A percentile compares a stretch with the other conserved stretches of the same genome.
Evolutionary conservation across 2,113 vertebrate species (phyloP).

Genomic region (Ascaphus truei): DNA sequence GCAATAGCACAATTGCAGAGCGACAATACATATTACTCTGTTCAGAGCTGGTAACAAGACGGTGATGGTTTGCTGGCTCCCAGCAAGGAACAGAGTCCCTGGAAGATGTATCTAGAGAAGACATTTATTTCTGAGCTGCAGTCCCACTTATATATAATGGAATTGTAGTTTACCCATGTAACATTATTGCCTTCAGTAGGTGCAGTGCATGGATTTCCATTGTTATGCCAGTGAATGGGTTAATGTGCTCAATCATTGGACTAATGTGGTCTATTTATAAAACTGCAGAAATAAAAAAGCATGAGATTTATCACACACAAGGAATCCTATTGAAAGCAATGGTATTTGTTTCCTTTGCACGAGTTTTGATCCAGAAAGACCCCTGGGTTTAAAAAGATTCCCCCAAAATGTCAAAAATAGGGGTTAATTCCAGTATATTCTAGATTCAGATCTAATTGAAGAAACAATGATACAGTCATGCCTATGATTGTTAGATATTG

Average conservation of each 20-base stretch:
- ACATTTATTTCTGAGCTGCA: not conserved
- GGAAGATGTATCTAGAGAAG: conserved; percentile 13
- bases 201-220: too few species aligned
- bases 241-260: too few species aligned
- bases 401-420: not conserved
- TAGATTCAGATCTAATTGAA: not conserved
- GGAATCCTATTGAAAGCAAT: too few species aligned
- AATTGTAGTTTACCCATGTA: too few species aligned
- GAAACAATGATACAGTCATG: not conserved
- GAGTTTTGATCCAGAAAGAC: too few species aligned
- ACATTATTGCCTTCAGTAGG: too few species aligned
- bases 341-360: too few species aligned
- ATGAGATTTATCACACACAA: too few species aligned
- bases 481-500: not conserved
- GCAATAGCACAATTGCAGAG: conserved; percentile 75
- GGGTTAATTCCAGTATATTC: not conserved
- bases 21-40: conserved; percentile 78
- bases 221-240: too few species aligned
- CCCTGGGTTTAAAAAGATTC: too few species aligned
- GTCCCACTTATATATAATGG: not conserved
- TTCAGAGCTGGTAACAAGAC: conserved; percentile 57
- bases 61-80: conserved; percentile 57
- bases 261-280: too few species aligned
- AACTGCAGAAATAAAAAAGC: too few species aligned
- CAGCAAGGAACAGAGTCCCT: conserved; percentile 53